Evolutionary conservation across 2,888 invertebrate species (phyloP).

Genomic region (Pandemis cinnamomeana): DNA sequence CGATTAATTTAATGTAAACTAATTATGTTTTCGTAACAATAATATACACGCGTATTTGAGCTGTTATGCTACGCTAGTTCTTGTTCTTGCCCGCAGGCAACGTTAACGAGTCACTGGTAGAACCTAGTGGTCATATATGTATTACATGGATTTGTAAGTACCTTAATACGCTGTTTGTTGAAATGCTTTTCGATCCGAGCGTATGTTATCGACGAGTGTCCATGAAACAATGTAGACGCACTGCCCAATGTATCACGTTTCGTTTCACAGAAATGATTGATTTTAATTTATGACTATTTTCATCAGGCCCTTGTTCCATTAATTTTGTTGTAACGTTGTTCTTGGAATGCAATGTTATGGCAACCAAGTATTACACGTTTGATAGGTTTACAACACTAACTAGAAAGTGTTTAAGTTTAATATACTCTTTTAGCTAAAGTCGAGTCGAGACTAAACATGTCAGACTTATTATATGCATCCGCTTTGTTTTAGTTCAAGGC

Average conservation of each 20-base stretch:
- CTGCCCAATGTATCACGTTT: neutral
- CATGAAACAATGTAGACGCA: neutral
- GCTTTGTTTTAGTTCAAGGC: constrained; percentile 13
- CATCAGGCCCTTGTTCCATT: neutral
- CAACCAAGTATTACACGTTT: neutral
- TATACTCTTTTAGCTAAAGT: constrained; percentile 2
- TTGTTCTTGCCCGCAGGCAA: no score
- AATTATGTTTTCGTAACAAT: neutral
- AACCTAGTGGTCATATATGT: no score
- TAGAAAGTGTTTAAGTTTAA: neutral
- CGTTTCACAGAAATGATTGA: constrained; percentile 8
- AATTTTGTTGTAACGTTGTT: constrained; percentile 18
- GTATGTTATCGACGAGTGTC: neutral
- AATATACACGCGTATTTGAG: neutral
- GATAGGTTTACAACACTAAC: neutral
- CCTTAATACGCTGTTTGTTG: neutral
- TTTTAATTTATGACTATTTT: constrained; percentile 8
- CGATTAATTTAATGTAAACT: neutral
- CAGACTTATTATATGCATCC: neutral
- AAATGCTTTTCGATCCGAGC: neutral
- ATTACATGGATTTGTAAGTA: neutral
- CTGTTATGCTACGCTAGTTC: no score
- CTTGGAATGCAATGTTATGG: constrained; percentile 7
- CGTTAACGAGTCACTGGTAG: no score
- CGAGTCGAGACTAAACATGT: constrained; percentile 21